phyloP scores from a whole-genome alignment of 1,140 invertebrate species.

The Trypoxylus dichotomus region DNA sequence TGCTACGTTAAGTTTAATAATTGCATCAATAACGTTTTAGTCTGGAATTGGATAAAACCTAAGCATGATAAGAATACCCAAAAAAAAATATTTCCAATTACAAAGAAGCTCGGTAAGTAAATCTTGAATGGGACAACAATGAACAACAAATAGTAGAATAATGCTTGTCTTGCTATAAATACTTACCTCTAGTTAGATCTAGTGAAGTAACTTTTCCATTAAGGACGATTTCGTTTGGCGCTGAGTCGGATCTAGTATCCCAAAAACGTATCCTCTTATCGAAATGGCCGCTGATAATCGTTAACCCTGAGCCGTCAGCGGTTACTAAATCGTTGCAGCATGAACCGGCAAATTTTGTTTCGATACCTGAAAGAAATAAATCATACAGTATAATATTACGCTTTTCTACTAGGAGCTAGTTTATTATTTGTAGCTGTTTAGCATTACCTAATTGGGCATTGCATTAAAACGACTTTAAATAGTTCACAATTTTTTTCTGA shows the following conservation, averaged over 20 bases:
- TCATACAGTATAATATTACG: neutral
- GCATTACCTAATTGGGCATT: too few relatives aligned
- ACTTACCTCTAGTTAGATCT: constrained; percentile 79
- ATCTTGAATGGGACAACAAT: too few relatives aligned
- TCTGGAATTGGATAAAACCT: too few relatives aligned
- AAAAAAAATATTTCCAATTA: too few relatives aligned
- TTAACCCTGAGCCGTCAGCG: constrained; percentile 82
- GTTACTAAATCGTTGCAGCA: constrained; percentile 95
- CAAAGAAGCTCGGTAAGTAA: too few relatives aligned
- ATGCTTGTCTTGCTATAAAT: too few relatives aligned
- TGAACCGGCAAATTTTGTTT: constrained; percentile 96
- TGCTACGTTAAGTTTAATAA: neutral
- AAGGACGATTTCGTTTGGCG: constrained; percentile 81
- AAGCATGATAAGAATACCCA: too few relatives aligned
- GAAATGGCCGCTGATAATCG: constrained; percentile 95
- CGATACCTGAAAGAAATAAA: constrained; percentile 68
- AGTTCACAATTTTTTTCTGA: too few relatives aligned
- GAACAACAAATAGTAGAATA: too few relatives aligned
- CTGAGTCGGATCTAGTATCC: constrained; percentile 84
- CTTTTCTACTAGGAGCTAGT: too few relatives aligned
- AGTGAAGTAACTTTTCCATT: constrained; percentile 95
- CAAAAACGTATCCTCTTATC: constrained; percentile 97
- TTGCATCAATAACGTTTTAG: neutral
- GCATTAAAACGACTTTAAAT: too few relatives aligned
- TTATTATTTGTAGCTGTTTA: too few relatives aligned